Conservation (phyloP, 2,113 vertebrate species). For the Leptocoma aspasia region DNA sequence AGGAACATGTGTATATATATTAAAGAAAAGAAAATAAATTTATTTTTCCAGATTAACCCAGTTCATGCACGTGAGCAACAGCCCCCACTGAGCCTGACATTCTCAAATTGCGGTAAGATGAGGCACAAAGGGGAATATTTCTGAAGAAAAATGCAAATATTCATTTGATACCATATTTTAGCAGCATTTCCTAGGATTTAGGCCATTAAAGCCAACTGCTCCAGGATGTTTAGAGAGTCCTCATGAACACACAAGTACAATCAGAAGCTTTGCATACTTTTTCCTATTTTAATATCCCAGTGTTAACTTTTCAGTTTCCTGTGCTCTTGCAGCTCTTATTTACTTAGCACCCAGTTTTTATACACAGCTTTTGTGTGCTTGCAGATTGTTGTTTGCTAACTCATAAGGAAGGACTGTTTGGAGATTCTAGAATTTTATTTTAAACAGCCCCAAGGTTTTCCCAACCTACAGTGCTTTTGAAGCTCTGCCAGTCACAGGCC, state of each 20-base stretch:
- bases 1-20: background rate
- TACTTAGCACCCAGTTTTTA: background rate
- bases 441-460: background rate
- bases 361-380: background rate
- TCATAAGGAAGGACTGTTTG: background rate
- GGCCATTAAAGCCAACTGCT: background rate
- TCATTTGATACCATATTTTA: background rate
- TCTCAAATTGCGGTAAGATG: background rate
- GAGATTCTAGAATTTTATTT: background rate
- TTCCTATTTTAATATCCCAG: background rate
- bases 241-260: background rate
- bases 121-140: background rate
- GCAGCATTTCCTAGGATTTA: constrained; percentile 1
- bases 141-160: background rate
- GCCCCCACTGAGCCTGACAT: background rate
- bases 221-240: constrained; percentile 38
- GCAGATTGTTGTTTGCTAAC: background rate
- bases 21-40: background rate
- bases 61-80: background rate
- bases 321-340: background rate
- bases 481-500: background rate
- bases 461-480: background rate
- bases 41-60: background rate
- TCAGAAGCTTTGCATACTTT: background rate
- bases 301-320: background rate